A percentile compares a stretch with the other conserved stretches of the same genome.
These are phyloP conservation scores for Panthera tigris DNA, from an alignment of 2,113 vertebrate genomes.

Conservation along the genomic window DNA sequence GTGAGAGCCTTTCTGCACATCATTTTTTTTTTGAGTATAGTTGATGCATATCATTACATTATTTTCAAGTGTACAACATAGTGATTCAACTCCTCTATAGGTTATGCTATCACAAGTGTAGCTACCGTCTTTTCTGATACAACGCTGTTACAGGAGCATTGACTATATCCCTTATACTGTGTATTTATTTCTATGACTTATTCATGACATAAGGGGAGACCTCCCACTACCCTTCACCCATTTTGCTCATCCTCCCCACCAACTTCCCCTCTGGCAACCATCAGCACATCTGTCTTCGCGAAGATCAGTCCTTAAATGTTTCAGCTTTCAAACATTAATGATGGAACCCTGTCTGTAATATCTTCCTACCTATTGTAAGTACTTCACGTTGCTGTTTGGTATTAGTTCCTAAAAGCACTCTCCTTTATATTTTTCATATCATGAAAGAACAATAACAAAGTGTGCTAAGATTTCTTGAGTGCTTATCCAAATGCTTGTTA, in stretches of 20 bases:
- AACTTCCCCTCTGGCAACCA: not conserved
- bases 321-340: not conserved
- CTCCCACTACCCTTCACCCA: not conserved
- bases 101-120: not conserved
- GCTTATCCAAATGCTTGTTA: not conserved
- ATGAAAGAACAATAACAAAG: not conserved
- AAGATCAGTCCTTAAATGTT: not conserved
- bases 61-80: not conserved
- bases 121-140: not conserved
- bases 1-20: not conserved
- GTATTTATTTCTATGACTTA: not conserved
- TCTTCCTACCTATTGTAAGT: not conserved
- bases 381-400: not conserved
- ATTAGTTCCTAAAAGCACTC: not conserved
- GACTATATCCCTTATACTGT: not conserved
- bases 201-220: not conserved
- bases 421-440: not conserved
- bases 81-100: not conserved
- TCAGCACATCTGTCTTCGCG: not conserved
- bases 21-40: not conserved
- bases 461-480: not conserved
- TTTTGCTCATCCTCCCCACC: not conserved
- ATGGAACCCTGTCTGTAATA: not conserved
- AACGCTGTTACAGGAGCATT: not conserved
- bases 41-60: not conserved